These are phyloP conservation scores for Serripes groenlandicus DNA, from an alignment of 2,888 invertebrate genomes.

Conservation along the genomic window DNA sequence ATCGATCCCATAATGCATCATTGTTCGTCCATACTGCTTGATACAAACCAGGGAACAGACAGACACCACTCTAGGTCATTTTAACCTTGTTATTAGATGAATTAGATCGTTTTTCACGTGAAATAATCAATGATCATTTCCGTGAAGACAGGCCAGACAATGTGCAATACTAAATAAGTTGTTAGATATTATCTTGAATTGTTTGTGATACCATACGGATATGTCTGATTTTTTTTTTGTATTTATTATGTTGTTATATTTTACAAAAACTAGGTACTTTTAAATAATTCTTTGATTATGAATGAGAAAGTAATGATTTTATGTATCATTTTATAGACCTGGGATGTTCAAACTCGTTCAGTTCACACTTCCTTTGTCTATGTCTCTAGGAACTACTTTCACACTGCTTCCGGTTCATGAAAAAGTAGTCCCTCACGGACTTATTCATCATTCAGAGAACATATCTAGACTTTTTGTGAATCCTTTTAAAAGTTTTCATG, in stretches of 20 bases:
- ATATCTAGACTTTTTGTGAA: slow-evolving; percentile 20
- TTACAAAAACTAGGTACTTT: slow-evolving; percentile 36
- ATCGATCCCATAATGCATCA: slow-evolving; percentile 54
- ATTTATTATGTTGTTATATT: slow-evolving; percentile 58
- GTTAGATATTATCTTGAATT: slow-evolving; percentile 51
- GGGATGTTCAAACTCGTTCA: slow-evolving; percentile 65
- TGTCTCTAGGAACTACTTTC: slow-evolving; percentile 28
- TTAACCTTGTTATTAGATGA: slow-evolving; percentile 19
- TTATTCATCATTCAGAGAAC: slow-evolving; percentile 13
- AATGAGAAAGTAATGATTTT: slow-evolving; percentile 19
- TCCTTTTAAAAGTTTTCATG: slow-evolving; percentile 13
- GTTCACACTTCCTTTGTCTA: slow-evolving; percentile 37
- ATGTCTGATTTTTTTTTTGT: slow-evolving; percentile 52
- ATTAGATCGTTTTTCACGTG: slow-evolving; percentile 21
- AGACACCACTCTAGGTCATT: slow-evolving; percentile 13
- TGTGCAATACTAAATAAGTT: slow-evolving; percentile 58
- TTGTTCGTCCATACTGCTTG: slow-evolving; percentile 45
- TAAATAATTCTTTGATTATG: slow-evolving; percentile 19
- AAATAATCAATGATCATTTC: slow-evolving; percentile 40
- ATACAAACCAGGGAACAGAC: slow-evolving; percentile 35
- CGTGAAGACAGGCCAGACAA: slow-evolving; percentile 45
- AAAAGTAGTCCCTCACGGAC: slow-evolving; percentile 21
- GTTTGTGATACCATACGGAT: slow-evolving; percentile 57
- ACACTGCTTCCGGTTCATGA: slow-evolving; percentile 19
- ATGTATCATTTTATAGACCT: slow-evolving; percentile 55